These are phyloP conservation scores for Mesocentrotus franciscanus DNA, from an alignment of 53 echinoderm and acorn worm genomes.

Conservation along the genomic window DNA sequence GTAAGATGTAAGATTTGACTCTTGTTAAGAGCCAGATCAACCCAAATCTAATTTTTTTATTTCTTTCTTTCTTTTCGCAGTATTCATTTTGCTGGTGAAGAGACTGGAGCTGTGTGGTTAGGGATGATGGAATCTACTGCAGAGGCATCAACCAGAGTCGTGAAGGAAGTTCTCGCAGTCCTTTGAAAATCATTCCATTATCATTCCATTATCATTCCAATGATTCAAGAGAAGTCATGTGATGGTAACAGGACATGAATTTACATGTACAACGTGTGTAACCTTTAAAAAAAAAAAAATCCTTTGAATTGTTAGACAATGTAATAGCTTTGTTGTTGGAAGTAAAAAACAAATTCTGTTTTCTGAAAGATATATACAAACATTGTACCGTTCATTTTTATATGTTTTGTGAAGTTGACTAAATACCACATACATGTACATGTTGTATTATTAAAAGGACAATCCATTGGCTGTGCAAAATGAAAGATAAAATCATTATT, in stretches of 20 bases:
- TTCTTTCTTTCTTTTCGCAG: background rate
- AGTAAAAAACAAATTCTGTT: too few species aligned
- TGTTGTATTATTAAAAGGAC: too few species aligned
- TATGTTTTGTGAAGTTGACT: background rate
- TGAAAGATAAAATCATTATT: background rate
- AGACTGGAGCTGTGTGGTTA: slow-evolving; percentile 46
- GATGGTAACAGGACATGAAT: background rate
- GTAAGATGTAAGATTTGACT: too few species aligned
- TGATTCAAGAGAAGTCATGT: background rate
- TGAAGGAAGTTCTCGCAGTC: slow-evolving; percentile 51
- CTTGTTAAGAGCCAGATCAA: too few species aligned
- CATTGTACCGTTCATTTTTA: background rate
- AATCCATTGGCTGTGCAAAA: background rate
- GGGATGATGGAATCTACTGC: slow-evolving; percentile 63
- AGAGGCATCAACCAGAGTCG: slow-evolving; percentile 27
- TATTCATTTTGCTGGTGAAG: slow-evolving; percentile 60
- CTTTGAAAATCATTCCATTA: background rate
- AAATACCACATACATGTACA: background rate
- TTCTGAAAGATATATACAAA: too few species aligned
- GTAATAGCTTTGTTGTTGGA: too few species aligned
- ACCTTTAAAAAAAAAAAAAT: too few species aligned
- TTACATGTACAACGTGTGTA: too few species aligned
- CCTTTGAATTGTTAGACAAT: too few species aligned
- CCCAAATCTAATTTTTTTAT: background rate
- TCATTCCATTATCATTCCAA: background rate